Percentiles rank a stretch among this genome's conserved stretches.
Conservation (phyloP, 2,888 invertebrate species). For the Sycophila texana region DNA sequence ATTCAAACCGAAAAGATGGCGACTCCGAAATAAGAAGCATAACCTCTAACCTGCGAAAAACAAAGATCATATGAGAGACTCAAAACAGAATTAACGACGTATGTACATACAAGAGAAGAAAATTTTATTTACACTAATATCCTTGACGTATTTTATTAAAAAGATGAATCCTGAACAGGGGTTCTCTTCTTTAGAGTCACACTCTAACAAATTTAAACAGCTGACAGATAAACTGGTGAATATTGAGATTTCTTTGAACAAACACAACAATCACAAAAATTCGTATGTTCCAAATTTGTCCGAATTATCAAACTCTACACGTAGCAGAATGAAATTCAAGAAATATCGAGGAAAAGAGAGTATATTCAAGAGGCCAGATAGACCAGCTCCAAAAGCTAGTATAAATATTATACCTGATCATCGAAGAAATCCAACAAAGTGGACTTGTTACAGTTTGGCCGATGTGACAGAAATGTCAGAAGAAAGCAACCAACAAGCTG, state of each 20-base stretch:
- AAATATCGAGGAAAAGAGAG: constrained; percentile 85
- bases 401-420: constrained; percentile 76
- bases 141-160: neutral
- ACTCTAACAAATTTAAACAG: constrained; percentile 74
- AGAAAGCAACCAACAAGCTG: constrained; percentile 85
- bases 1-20: neutral
- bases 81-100: neutral
- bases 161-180: constrained; percentile 23
- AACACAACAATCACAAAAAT: constrained; percentile 68
- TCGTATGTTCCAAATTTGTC: constrained; percentile 64
- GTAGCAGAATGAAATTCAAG: constrained; percentile 78
- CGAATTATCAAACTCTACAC: constrained; percentile 58
- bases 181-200: neutral
- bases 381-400: constrained; percentile 77
- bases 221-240: constrained; percentile 83
- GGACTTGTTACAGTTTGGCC: constrained; percentile 87
- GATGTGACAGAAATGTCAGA: constrained; percentile 88
- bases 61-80: neutral
- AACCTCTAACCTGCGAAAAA: neutral
- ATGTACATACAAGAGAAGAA: neutral
- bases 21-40: neutral
- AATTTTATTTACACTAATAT: neutral
- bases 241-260: constrained; percentile 79
- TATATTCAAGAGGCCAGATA: constrained; percentile 86
- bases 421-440: constrained; percentile 87